Evolutionary conservation across 2,888 invertebrate genomes (phyloP), one percentile per base, ranked within the genome.

Genomic region (Hermaeophaga mercurialis): DNA sequence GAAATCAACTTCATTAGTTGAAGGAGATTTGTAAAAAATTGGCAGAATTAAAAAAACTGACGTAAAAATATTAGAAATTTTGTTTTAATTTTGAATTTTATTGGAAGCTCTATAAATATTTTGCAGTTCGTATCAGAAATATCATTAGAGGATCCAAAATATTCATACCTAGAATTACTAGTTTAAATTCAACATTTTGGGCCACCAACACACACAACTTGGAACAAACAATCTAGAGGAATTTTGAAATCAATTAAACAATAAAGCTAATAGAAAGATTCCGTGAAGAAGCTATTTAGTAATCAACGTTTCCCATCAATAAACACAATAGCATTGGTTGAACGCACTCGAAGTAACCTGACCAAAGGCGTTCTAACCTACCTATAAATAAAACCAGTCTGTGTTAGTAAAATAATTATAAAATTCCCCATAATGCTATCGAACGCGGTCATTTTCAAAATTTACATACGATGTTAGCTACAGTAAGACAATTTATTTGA

Each of bases 381-480:
- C 19, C 24, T 43, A 43, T 43, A 43, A 43, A 52, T 43, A 52
- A 52, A 52, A 52, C 52, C 52, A 52, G 52, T 52, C 43, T 15
- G 52, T 15, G 33, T 52, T 34, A 43, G 17, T 28, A 18, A 70
- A 70, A 73, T 72, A 73, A 73, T 72, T 70, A 68, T 67, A 68
- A 70, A 71, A 72, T 69, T 68, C 69, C 67, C 69, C 70, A 69
- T 74, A 75, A 75, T 73, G 19, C 39, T 70, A 68, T 65, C n/a
- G n/a, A n/a, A n/a, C 66, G 69, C 66, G 67, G 70, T 69, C 68
- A 71, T 67, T 73, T 36, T 64, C 56, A 52, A 66, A 68, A 72
- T 74, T 74, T 73, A 73, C 74, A 73, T 75, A 75, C 71, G 70
- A 73, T 72, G 71, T 75, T 73, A 73, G 73, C 66, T 66, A 70